These are phyloP conservation scores for Dromococcyx pavoninus DNA, from an alignment of 2,797 vertebrate species.

Conservation along the genomic window DNA sequence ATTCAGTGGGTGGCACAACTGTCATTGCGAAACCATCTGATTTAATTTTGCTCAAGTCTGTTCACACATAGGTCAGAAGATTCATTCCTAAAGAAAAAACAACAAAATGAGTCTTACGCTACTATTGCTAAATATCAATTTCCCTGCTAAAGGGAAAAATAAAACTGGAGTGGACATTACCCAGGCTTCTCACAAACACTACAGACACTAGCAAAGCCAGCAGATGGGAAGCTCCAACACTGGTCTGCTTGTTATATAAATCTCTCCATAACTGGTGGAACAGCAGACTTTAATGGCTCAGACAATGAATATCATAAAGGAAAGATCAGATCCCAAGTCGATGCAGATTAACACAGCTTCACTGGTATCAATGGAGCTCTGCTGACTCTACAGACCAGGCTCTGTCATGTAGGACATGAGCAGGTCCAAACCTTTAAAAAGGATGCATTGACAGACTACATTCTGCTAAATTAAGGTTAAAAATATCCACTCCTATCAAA, in stretches of 20 bases:
- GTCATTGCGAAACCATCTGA: conserved; percentile 69
- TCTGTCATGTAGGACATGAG: background rate
- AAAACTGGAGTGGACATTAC: conserved; percentile 12
- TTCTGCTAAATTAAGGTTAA: conserved; percentile 36
- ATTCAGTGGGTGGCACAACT: conserved; percentile 71
- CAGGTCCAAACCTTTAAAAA: background rate
- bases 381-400: background rate
- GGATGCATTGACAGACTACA: background rate
- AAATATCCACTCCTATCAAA: conserved; percentile 19
- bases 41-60: conserved; percentile 70
- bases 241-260: background rate
- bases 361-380: background rate
- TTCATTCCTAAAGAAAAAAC: conserved; percentile 72
- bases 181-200: background rate
- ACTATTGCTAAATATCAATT: conserved; percentile 48
- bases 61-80: conserved; percentile 69
- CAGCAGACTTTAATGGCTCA: background rate
- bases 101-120: conserved; percentile 69
- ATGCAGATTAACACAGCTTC: background rate
- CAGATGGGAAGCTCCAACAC: conserved; percentile 26
- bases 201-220: background rate
- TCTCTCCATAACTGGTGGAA: background rate
- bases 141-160: conserved; percentile 24
- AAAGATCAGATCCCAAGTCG: conserved; percentile 19
- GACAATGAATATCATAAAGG: background rate